Evolutionary conservation across 2,797 vertebrate species (phyloP).

Genomic region (Falco rusticolus): DNA sequence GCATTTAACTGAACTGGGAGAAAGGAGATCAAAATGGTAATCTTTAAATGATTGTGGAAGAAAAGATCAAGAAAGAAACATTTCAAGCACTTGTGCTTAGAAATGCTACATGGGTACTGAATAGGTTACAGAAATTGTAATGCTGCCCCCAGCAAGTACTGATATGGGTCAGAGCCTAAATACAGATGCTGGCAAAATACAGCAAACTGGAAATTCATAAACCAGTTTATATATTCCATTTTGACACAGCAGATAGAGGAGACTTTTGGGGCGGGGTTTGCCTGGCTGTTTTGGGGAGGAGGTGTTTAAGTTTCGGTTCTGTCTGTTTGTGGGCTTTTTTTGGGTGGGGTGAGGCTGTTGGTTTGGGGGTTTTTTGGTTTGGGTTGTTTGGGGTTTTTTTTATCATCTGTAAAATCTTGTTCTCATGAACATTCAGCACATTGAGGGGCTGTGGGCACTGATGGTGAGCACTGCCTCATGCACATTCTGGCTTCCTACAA

Average conservation of each 20-base stretch:
- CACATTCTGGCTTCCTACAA: background rate
- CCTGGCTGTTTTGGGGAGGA: rapidly evolving
- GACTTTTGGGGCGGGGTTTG: background rate
- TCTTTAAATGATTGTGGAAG: background rate
- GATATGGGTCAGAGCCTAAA: background rate
- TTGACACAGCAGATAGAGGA: background rate
- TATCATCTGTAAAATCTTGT: background rate
- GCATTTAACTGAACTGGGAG: background rate
- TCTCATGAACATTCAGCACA: background rate
- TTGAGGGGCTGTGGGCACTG: rapidly evolving
- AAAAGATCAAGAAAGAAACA: background rate
- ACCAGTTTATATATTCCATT: background rate
- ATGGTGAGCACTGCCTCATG: background rate
- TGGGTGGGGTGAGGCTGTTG: background rate
- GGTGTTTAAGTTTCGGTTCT: background rate
- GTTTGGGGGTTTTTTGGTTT: background rate
- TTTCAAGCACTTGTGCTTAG: background rate
- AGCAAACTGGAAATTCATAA: background rate
- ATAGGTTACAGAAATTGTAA: background rate
- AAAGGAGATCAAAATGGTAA: background rate
- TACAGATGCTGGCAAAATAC: background rate
- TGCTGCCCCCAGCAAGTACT: background rate
- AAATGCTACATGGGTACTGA: background rate
- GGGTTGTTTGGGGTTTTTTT: no score
- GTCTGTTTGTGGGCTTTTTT: background rate